Base-by-base conservation (phyloP, 2,888 invertebrate species). In the Venusia cambrica region DNA sequence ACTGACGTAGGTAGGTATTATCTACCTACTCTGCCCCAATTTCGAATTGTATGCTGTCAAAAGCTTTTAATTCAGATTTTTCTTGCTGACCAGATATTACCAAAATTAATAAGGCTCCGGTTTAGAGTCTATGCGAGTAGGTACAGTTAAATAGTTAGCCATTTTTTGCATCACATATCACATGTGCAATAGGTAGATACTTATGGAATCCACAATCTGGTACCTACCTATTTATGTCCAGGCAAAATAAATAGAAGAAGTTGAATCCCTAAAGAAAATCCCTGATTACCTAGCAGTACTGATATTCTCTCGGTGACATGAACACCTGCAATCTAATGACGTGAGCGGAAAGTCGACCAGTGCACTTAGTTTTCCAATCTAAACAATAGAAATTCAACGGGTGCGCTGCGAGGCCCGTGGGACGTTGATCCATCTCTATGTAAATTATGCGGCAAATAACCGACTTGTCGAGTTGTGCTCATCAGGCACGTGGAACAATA, bases 311-410 rank as follows among this genome's bases (percentile, higher is more conserved):
- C 12, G 26, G 16, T 17, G 27, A 28, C 35, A 24, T 18, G 22
- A 32, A 24, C 62, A 69, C 65, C 70, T 70, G 69, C 61, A 66
- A 69, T 73, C 70, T 71, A 74, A 80, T 78, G 71, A 74, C 72
- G 70, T 69, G 75, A 73, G 71, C 67, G 75, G 74, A 77, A 80
- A 84, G 78, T 76, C 73, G 73, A 69, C 73, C 67, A 71, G 71
- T 54, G 67, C 75, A 77, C 81, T 84, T 83, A 81, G 83, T 87
- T 87, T 87, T 87, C 87, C 85, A 85, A 87, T 87, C 78, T 84
- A 84, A 84, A 87, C 84, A 87, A 87, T 87, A 85, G 84, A 83
- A 85, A 87, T 87, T 85, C 87, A 79, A 67, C 84, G 80, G 85
- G 80, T 83, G 83, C 83, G 56, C 73, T 83, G 83, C 83, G 56